phyloP scores from a whole-genome alignment of 2,113 vertebrate species.

The Halichoeres trimaculatus region DNA sequence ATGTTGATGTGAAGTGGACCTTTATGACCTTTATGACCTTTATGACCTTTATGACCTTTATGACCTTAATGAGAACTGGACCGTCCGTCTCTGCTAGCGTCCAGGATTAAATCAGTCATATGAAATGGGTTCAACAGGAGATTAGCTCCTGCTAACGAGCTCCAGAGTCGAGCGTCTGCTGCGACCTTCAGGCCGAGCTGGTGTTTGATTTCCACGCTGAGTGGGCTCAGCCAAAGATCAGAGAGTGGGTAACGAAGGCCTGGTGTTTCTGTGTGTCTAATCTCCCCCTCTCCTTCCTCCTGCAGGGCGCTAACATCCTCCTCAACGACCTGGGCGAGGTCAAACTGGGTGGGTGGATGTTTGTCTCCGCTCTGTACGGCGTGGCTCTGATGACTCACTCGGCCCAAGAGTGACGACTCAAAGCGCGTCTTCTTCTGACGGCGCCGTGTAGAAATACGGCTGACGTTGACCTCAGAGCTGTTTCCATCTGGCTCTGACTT shows the following conservation, averaged over 20 bases:
- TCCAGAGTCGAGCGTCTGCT: too few relatives aligned
- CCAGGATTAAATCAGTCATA: too few relatives aligned
- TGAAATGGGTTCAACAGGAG: too few relatives aligned
- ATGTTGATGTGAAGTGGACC: neutral
- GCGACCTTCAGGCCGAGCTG: neutral
- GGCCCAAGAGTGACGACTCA: neutral
- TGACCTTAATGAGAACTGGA: too few relatives aligned
- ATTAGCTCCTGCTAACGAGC: too few relatives aligned
- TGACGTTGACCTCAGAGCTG: neutral
- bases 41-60: too few relatives aligned
- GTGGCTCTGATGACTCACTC: constrained; percentile 45
- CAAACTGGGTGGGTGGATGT: constrained; percentile 85
- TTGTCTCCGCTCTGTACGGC: constrained; percentile 9
- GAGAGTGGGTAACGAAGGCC: constrained; percentile 13
- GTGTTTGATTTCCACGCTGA: constrained; percentile 1
- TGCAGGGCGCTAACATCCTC: constrained; percentile 93
- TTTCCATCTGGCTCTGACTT: neutral
- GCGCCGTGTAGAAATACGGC: neutral
- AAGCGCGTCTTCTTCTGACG: neutral
- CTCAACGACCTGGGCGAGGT: constrained; percentile 91
- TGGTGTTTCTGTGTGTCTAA: constrained; percentile 13
- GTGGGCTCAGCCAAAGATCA: constrained; percentile 28
- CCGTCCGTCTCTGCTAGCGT: too few relatives aligned
- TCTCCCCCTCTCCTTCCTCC: neutral
- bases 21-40: too few relatives aligned